Conservation (phyloP, 1,140 invertebrate genomes). For the Magallana gigas region DNA sequence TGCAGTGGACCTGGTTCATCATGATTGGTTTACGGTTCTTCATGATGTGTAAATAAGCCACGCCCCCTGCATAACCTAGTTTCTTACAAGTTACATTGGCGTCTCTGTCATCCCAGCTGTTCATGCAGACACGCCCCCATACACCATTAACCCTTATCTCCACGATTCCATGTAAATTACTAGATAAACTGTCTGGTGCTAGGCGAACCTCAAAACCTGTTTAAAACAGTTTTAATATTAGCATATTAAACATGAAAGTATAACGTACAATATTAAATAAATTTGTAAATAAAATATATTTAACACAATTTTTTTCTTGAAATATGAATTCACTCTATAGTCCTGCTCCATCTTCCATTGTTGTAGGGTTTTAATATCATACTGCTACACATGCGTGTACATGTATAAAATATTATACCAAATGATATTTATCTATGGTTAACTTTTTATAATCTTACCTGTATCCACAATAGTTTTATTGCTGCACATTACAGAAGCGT, state of each 20-base stretch:
- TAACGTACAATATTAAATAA: too few relatives aligned
- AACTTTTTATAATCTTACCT: conserved; percentile 50
- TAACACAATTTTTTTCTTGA: too few relatives aligned
- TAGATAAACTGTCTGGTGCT: conserved; percentile 61
- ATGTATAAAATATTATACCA: too few relatives aligned
- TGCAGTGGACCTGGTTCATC: conserved; percentile 62
- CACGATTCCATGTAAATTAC: conserved; percentile 65
- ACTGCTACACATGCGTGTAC: too few relatives aligned
- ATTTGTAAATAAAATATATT: too few relatives aligned
- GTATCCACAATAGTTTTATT: conserved; percentile 54
- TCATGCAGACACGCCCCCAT: conserved; percentile 72
- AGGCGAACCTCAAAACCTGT: conserved; percentile 66
- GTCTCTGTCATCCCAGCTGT: conserved; percentile 65
- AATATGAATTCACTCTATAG: too few relatives aligned
- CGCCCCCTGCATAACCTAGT: conserved; percentile 66
- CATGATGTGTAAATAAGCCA: conserved; percentile 67
- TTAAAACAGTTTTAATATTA: not conserved
- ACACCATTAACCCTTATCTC: conserved; percentile 67
- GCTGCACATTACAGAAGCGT: conserved; percentile 65
- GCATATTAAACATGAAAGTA: too few relatives aligned
- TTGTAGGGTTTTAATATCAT: too few relatives aligned
- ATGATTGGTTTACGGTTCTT: conserved; percentile 66
- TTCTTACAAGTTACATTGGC: conserved; percentile 70
- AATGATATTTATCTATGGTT: too few relatives aligned
- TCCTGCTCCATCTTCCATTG: too few relatives aligned